phyloP scores from a whole-genome alignment of 2,888 invertebrate species.

The Aphrophora alni region DNA sequence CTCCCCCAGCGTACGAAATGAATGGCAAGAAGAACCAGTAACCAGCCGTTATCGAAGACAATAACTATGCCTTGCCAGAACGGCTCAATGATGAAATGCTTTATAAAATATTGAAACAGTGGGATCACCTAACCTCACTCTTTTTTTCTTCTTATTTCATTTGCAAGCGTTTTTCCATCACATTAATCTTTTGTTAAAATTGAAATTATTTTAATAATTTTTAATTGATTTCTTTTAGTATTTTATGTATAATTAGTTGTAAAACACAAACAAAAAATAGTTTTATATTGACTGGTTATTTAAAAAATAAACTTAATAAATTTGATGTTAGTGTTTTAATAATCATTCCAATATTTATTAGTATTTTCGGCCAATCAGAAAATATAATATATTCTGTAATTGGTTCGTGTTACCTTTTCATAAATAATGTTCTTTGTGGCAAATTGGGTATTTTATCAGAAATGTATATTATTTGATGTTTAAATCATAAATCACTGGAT shows the following conservation, averaged over 20 bases:
- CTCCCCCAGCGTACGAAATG: conserved; percentile 82
- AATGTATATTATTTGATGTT: too few species aligned
- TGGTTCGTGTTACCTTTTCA: too few species aligned
- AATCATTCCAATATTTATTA: not conserved
- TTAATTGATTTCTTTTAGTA: too few species aligned
- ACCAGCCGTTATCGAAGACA: conserved; percentile 10
- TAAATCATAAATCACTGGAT: too few species aligned
- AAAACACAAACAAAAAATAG: not conserved
- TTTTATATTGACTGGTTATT: not conserved
- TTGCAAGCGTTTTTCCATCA: not conserved
- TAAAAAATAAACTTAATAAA: not conserved
- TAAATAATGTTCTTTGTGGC: too few species aligned
- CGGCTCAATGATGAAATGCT: too few species aligned
- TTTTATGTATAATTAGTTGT: not conserved
- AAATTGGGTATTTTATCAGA: too few species aligned
- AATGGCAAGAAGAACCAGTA: conserved; percentile 75
- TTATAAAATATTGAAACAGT: not conserved
- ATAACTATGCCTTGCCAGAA: not conserved
- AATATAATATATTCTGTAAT: too few species aligned
- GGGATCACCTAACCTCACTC: not conserved
- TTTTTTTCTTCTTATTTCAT: not conserved
- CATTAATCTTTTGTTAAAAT: not conserved
- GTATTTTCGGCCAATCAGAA: too few species aligned
- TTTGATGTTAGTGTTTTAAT: not conserved
- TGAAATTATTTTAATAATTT: too few species aligned